Base-by-base conservation (phyloP, 1,140 invertebrate species). In the Cephus cinctus region DNA sequence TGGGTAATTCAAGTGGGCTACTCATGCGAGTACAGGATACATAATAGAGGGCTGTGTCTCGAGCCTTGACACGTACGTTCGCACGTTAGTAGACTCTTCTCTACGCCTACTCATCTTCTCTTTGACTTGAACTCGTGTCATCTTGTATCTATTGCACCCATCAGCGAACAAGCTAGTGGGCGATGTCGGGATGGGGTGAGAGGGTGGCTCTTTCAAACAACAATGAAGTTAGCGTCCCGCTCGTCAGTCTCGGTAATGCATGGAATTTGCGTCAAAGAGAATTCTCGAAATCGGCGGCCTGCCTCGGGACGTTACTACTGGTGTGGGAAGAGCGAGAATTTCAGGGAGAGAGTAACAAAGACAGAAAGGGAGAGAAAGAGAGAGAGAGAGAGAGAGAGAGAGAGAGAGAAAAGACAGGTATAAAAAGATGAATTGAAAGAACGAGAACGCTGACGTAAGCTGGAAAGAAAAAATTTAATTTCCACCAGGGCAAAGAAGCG, bases 151-250 rank as follows among this genome's bases (percentile, higher is more conserved):
- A n/a, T n/a, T n/a, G n/a, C n/a, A n/a, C n/a, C n/a, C n/a, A n/a
- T n/a, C n/a, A n/a, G n/a, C n/a, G n/a, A n/a, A n/a, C n/a, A n/a
- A n/a, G n/a, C n/a, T n/a, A n/a, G n/a, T n/a, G n/a, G n/a, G n/a
- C n/a, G n/a, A n/a, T n/a, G n/a, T n/a, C n/a, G n/a, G n/a, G n/a
- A n/a, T 44, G 36, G 22, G 16, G 36, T 32, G 38, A 47, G 52
- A 60, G 57, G 50, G 60, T 47, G 41, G 54, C 63, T n/a, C 68
- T 70, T 73, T 73, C 69, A 73, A 70, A 69, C 64, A 73, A 73
- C 69, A 73, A 73, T 70, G 64, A 72, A 73, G 69, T 73, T 72
- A 73, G 55, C 61, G 57, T 67, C 61, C 57, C 60, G 59, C 61
- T 69, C 65, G 60, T 71, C 66, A 71, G 68, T 54, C 63, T 69